Percentiles rank a stretch among this genome's conserved stretches.
These are phyloP conservation scores for Orchestia grillus DNA, from an alignment of 1,140 invertebrate genomes.

Conservation along the genomic window DNA sequence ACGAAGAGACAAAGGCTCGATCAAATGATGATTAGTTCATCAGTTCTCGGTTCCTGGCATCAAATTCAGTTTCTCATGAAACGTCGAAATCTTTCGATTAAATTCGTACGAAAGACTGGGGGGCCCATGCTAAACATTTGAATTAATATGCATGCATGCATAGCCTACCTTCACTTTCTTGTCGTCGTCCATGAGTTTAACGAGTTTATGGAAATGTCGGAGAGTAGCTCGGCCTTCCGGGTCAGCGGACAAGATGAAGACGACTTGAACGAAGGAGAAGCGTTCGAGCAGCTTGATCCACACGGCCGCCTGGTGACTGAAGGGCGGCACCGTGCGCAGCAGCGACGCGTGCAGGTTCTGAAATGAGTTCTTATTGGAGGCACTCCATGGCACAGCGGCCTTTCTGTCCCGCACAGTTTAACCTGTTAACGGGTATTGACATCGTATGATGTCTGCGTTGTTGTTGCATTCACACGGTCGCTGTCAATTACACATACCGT, in stretches of 20 bases:
- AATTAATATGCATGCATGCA: background rate
- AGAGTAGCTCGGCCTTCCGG: constrained; percentile 93
- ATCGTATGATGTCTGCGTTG: too few species aligned
- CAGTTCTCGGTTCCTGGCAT: too few species aligned
- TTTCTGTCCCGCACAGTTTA: too few species aligned
- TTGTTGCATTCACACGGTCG: too few species aligned
- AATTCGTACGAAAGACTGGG: background rate
- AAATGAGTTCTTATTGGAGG: background rate
- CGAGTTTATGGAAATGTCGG: constrained; percentile 85
- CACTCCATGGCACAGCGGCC: too few species aligned
- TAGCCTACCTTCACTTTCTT: constrained; percentile 79
- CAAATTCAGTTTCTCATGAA: background rate
- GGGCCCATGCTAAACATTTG: background rate
- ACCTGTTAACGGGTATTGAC: too few species aligned
- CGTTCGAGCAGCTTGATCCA: constrained; percentile 94
- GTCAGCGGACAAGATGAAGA: constrained; percentile 96
- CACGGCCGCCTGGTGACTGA: constrained; percentile 96
- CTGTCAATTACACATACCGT: too few species aligned
- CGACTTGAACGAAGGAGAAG: constrained; percentile 94
- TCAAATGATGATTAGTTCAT: too few species aligned
- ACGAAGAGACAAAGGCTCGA: too few species aligned
- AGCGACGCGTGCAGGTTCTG: constrained; percentile 97
- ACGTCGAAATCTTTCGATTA: background rate
- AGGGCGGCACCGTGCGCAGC: constrained; percentile 94
- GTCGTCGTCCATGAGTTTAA: constrained; percentile 80